These are phyloP conservation scores for Cancer borealis DNA, from an alignment of 2,888 invertebrate species.

Conservation along the genomic window DNA sequence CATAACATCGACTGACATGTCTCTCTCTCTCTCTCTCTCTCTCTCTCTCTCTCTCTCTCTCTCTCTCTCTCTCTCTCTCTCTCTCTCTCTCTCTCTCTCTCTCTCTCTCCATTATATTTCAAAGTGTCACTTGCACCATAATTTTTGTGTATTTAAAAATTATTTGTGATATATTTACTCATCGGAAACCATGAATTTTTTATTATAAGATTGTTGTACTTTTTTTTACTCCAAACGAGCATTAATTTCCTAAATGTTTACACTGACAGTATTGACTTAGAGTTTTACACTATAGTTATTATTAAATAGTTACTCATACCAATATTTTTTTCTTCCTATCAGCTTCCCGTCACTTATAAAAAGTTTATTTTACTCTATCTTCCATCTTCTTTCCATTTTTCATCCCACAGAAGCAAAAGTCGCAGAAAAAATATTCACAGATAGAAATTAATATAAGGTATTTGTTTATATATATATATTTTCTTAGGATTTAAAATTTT, in stretches of 20 bases:
- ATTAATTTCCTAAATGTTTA: background rate
- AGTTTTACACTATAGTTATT: background rate
- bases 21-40: conserved; percentile 35
- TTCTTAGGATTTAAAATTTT: background rate
- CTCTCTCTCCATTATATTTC: background rate
- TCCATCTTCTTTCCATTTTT: background rate
- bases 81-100: conserved; percentile 16
- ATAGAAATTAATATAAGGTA: background rate
- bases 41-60: conserved; percentile 3
- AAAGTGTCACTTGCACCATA: background rate
- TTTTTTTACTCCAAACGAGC: background rate
- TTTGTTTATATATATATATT: background rate
- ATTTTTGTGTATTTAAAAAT: background rate
- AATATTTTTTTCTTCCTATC: background rate
- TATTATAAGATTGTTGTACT: background rate
- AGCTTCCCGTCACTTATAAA: background rate
- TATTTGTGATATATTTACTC: background rate
- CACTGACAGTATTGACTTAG: background rate
- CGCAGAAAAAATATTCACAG: background rate
- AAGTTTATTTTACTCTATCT: background rate
- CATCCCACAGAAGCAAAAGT: background rate
- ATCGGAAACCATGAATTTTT: background rate
- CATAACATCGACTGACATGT: conserved; percentile 37
- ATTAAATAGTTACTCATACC: background rate
- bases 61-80: conserved; percentile 13